Conservation (phyloP, 2,113 vertebrate genomes). For the Tympanuchus pallidicinctus region DNA sequence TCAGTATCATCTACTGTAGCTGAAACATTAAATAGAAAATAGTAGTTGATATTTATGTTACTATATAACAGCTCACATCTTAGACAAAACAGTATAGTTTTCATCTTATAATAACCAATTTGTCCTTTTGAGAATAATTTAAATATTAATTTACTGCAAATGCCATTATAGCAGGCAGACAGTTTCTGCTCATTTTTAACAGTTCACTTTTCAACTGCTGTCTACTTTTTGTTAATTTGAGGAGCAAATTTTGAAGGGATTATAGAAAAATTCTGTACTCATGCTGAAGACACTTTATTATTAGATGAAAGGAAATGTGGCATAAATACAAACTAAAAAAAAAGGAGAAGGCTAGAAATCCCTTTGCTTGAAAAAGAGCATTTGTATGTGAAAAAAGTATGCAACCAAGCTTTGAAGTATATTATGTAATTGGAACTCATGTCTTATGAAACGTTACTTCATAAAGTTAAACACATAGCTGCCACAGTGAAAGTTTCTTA, state of each 20-base stretch:
- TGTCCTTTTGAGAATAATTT: background rate
- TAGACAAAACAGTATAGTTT: background rate
- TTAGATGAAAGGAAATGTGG: background rate
- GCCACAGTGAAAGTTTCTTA: background rate
- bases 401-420: background rate
- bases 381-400: background rate
- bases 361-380: background rate
- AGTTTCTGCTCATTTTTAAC: background rate
- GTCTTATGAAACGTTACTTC: background rate
- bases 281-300: background rate
- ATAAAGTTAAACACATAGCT: background rate
- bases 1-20: background rate
- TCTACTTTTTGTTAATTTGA: background rate
- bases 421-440: background rate
- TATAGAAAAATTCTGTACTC: background rate
- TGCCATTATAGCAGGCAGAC: background rate
- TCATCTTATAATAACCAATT: background rate
- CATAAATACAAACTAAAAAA: background rate
- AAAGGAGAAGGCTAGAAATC: background rate
- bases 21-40: background rate
- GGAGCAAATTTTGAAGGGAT: background rate
- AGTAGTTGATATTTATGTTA: background rate
- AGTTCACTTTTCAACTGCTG: background rate
- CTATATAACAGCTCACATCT: background rate
- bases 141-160: background rate